Evolutionary conservation across 37 sponge, comb jelly and placozoan species (phyloP).

Genomic region (Hexactinellida sp.): DNA sequence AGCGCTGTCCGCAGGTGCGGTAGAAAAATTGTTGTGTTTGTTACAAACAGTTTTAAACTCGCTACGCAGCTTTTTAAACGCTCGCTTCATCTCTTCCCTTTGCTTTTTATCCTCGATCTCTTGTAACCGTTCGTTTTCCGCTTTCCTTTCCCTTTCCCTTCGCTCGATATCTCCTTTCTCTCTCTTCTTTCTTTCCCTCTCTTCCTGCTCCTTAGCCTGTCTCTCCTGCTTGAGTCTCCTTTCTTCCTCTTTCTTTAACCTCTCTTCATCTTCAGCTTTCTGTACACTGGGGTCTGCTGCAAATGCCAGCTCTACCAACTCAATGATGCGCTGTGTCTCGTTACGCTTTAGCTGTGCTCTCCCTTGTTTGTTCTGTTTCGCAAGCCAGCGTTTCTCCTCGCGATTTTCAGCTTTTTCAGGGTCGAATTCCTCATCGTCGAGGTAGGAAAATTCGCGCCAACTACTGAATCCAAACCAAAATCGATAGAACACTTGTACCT

Average conservation of each 20-base stretch:
- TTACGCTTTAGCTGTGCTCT: slow-evolving; percentile 69
- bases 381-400: slow-evolving; percentile 86
- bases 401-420: slow-evolving; percentile 80
- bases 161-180: slow-evolving; percentile 39
- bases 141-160: slow-evolving; percentile 31
- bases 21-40: not conserved
- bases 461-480: slow-evolving; percentile 87
- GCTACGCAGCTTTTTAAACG: not conserved
- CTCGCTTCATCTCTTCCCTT: slow-evolving; percentile 3
- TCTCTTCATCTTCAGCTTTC: slow-evolving; percentile 62
- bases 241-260: slow-evolving; percentile 50
- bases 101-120: slow-evolving; percentile 12
- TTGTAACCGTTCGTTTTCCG: not conserved
- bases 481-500: slow-evolving; percentile 69
- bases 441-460: slow-evolving; percentile 94
- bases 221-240: slow-evolving; percentile 60
- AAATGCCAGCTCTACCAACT: slow-evolving; percentile 77
- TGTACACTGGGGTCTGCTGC: slow-evolving; percentile 75
- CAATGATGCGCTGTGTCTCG: slow-evolving; percentile 54
- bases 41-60: not conserved
- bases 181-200: slow-evolving; percentile 31
- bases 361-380: slow-evolving; percentile 82
- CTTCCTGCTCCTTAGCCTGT: slow-evolving; percentile 43
- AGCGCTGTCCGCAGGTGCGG: not conserved
- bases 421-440: slow-evolving; percentile 68